These are phyloP conservation scores for Atopsyche davidsoni DNA, from an alignment of 1,140 invertebrate genomes.

Conservation along the genomic window DNA sequence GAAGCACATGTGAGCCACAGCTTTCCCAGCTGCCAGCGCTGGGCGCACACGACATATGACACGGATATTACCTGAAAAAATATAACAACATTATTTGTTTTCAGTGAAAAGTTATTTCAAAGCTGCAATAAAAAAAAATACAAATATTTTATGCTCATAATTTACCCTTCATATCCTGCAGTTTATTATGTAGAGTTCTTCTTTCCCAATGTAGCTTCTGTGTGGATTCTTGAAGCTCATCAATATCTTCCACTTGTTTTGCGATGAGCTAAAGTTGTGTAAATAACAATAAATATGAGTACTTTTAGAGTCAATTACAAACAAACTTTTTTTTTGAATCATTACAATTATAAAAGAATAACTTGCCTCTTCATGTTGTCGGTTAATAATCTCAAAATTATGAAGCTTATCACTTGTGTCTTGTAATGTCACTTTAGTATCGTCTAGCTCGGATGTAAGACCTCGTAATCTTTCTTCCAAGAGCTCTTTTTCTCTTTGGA, in stretches of 20 bases:
- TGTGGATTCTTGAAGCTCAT: constrained; percentile 22
- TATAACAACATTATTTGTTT: no score
- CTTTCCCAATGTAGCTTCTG: constrained; percentile 33
- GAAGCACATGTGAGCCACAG: constrained; percentile 45
- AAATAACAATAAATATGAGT: background rate
- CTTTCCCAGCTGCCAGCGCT: constrained; percentile 37
- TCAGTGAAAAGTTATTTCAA: background rate
- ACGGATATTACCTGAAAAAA: constrained; percentile 65
- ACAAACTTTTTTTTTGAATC: background rate
- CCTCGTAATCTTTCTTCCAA: constrained; percentile 9
- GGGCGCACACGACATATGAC: constrained; percentile 73
- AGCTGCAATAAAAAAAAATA: constrained; percentile 2
- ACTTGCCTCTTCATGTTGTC: constrained; percentile 21
- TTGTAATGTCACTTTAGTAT: constrained; percentile 8
- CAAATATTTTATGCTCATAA: background rate
- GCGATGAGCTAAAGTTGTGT: constrained; percentile 15
- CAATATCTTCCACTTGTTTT: constrained; percentile 17
- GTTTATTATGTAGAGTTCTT: constrained; percentile 40
- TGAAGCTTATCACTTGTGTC: constrained; percentile 9
- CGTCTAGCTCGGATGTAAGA: constrained; percentile 8
- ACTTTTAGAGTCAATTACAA: no score
- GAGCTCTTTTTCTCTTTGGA: constrained; percentile 7
- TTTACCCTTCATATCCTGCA: constrained; percentile 45
- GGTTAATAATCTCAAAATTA: constrained; percentile 10
- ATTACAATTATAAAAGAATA: background rate